A percentile compares a stretch with the other conserved stretches of the same genome.
Conservation (phyloP, 1,140 invertebrate genomes). For the Anastrepha obliqua region DNA sequence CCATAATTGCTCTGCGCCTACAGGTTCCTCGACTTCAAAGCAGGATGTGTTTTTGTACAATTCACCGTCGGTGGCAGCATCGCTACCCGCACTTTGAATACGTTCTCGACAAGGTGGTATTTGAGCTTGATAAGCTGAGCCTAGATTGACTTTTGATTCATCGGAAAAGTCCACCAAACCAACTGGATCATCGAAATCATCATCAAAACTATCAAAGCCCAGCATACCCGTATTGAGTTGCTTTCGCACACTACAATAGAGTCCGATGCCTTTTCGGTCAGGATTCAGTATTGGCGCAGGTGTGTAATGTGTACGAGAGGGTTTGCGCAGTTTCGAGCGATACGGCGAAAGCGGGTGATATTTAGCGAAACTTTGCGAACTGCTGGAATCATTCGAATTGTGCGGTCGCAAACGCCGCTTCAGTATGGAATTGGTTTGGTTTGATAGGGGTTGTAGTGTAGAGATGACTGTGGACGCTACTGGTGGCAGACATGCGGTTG, state of each 20-base stretch:
- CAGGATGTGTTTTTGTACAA: conserved; percentile 63
- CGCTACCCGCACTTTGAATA: conserved; percentile 64
- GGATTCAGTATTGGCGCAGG: conserved; percentile 95
- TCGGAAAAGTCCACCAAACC: conserved; percentile 71
- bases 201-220: conserved; percentile 67
- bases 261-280: conserved; percentile 87
- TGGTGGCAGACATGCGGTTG: background rate
- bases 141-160: conserved; percentile 89
- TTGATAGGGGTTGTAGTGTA: conserved; percentile 62
- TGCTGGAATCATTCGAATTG: conserved; percentile 67
- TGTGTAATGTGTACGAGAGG: conserved; percentile 84
- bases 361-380: conserved; percentile 68
- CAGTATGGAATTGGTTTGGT: conserved; percentile 72
- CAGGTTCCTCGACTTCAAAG: conserved; percentile 61
- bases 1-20: conserved; percentile 87
- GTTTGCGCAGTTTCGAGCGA: conserved; percentile 78
- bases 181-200: conserved; percentile 70
- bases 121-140: conserved; percentile 89
- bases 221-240: conserved; percentile 63
- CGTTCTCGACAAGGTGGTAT: conserved; percentile 78
- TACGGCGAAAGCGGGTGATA: conserved; percentile 73
- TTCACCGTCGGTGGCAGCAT: conserved; percentile 56
- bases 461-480: background rate
- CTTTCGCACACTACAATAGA: conserved; percentile 78
- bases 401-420: conserved; percentile 73